These are phyloP conservation scores for Drosophila parthenogenetica DNA, from an alignment of 2,888 invertebrate species.

Conservation along the genomic window DNA sequence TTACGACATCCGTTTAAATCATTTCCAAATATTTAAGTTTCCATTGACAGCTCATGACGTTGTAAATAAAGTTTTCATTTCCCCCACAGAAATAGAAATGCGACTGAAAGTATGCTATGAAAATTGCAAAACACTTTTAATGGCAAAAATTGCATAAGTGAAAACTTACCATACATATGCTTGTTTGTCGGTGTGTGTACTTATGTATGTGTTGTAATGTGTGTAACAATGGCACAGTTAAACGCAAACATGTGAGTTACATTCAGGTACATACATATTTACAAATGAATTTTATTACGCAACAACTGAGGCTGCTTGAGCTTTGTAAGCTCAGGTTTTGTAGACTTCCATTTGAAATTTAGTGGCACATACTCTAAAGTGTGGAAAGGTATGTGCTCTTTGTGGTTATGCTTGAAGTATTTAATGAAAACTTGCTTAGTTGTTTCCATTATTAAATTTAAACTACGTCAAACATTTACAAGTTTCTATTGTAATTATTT, in stretches of 20 bases:
- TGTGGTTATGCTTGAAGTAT: not conserved
- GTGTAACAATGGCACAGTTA: constrained; percentile 34
- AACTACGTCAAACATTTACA: not conserved
- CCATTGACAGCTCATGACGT: constrained; percentile 12
- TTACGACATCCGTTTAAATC: not conserved
- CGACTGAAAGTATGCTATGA: constrained; percentile 50
- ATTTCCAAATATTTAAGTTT: constrained; percentile 4
- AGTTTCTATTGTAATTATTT: not conserved
- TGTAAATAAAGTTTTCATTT: constrained; percentile 7
- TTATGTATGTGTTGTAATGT: constrained; percentile 4
- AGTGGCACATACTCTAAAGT: constrained; percentile 10
- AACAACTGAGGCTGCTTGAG: constrained; percentile 28
- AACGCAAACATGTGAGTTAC: constrained; percentile 26
- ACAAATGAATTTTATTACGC: constrained; percentile 30
- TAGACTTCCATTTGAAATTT: constrained; percentile 26
- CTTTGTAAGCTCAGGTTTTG: constrained; percentile 27
- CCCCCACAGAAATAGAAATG: constrained; percentile 7
- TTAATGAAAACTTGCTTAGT: not conserved
- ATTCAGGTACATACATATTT: constrained; percentile 16
- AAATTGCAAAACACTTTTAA: constrained; percentile 62
- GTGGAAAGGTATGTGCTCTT: not conserved
- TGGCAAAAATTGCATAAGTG: constrained; percentile 62
- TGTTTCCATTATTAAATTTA: not conserved
- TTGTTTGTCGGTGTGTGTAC: not conserved
- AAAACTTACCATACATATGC: constrained; percentile 47